phyloP scores from a whole-genome alignment of 2,797 vertebrate genomes.

The Philypnodon macrostomus region DNA sequence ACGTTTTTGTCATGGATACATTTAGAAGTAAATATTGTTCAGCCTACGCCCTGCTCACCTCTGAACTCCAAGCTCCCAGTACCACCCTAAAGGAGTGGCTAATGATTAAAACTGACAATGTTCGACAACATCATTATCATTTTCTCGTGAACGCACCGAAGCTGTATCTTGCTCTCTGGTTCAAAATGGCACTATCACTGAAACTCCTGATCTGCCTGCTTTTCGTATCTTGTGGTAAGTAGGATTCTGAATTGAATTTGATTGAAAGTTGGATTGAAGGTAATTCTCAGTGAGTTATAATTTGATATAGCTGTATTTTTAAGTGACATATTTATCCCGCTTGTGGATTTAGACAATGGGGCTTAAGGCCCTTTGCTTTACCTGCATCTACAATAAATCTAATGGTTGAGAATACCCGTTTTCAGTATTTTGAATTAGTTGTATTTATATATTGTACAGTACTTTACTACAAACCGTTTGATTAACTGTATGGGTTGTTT shows the following conservation, averaged over 20 bases:
- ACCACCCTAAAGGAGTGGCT: conserved; percentile 44
- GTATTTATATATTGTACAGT: too few relatives aligned
- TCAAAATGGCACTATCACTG: conserved; percentile 40
- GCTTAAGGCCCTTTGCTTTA: too few relatives aligned
- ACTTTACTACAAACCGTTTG: too few relatives aligned
- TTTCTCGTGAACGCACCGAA: conserved; percentile 1
- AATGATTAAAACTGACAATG: conserved; percentile 37
- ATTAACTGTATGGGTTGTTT: too few relatives aligned
- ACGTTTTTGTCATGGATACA: background rate
- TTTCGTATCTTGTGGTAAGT: conserved; percentile 42
- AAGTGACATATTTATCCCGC: too few relatives aligned
- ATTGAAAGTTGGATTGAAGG: too few relatives aligned
- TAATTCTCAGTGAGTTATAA: too few relatives aligned
- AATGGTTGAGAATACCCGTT: too few relatives aligned
- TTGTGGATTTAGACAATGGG: too few relatives aligned
- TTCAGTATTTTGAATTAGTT: too few relatives aligned
- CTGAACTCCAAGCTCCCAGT: conserved; percentile 2
- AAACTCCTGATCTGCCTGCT: conserved; percentile 22
- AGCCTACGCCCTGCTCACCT: background rate
- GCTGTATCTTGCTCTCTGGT: background rate
- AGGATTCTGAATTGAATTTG: background rate
- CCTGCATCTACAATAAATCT: too few relatives aligned
- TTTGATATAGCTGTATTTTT: too few relatives aligned
- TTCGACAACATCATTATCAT: conserved; percentile 9
- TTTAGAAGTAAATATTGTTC: background rate